A percentile compares a stretch with the other conserved stretches of the same genome.
These are phyloP conservation scores for Ariolimax columbianus DNA, from an alignment of 2,888 invertebrate species.

Conservation along the genomic window DNA sequence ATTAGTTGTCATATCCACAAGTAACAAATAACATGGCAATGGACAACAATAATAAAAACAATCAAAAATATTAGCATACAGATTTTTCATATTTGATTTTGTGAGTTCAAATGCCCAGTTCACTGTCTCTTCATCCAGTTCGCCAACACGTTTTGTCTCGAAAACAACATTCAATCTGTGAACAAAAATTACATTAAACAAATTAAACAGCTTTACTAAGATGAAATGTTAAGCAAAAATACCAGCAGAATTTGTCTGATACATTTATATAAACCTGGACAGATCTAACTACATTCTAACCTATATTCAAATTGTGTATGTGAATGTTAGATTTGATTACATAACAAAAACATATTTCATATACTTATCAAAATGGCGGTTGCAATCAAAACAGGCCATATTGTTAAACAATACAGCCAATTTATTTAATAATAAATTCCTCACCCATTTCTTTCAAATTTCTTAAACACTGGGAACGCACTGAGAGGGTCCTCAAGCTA, in stretches of 20 bases:
- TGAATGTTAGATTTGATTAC: too few relatives aligned
- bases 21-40: too few relatives aligned
- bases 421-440: constrained; percentile 44
- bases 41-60: too few relatives aligned
- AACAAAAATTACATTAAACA: constrained; percentile 21
- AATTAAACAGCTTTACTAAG: too few relatives aligned
- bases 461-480: constrained; percentile 83
- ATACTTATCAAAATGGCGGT: too few relatives aligned
- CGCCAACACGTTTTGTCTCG: constrained; percentile 82
- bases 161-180: constrained; percentile 82
- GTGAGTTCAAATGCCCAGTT: constrained; percentile 88
- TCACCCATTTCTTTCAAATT: constrained; percentile 82
- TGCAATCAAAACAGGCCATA: neutral
- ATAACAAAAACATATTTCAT: too few relatives aligned
- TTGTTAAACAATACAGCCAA: neutral
- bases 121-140: constrained; percentile 82
- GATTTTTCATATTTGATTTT: constrained; percentile 87
- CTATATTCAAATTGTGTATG: too few relatives aligned
- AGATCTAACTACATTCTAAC: too few relatives aligned
- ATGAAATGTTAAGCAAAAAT: too few relatives aligned
- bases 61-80: constrained; percentile 84
- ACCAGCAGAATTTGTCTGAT: too few relatives aligned
- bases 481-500: constrained; percentile 80
- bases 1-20: too few relatives aligned
- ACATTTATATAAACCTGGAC: too few relatives aligned